Evolutionary conservation across 2,797 vertebrate species (phyloP), one percentile per base, ranked within the genome.

Genomic region (Anabacerthia variegaticeps): DNA sequence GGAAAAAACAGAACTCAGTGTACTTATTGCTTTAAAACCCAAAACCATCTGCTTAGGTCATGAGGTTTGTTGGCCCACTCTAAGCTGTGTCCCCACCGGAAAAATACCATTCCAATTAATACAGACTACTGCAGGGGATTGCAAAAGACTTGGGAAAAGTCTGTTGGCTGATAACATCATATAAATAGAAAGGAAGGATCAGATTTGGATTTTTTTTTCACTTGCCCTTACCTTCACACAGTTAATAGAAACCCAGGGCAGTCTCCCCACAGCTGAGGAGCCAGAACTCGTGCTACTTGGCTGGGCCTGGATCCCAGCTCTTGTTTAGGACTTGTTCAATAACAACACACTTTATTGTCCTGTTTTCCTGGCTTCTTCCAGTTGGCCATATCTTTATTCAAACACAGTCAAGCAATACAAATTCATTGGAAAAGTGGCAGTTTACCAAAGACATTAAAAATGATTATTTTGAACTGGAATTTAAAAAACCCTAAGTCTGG

Each of bases 1-100:
- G 65, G 79, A 68, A 92, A 91, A 94, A 96, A 43, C 69, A 95
- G 85, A 77, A 90, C 84, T 93, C 2, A 0, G 58, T 89, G 92
- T 91, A 78, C 94, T 92, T 89, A 77, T 0, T 94, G 52, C 79
- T 92, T 81, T 78, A 85, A 94, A 94, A 79, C 37, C 32, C 55
- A 46, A 74, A 94, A 90, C 13, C 85, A 75, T 96, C 92, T 97
- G 94, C 78, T 94, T 84, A 83, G 86, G 85, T 95, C 77, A 32
- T 83, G 85, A 92, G 41, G 65, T 66, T 95, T 95, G 72, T 63
- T 94, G 93, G 87, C 61, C 46, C 32, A 39, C 61, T 84, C 76
- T n/a, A 37, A 78, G 54, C 66, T 74, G 26, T 32, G 46, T 37
- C 89, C 52, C 62, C 83, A 65, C 48, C 0, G 6, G 78, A 91